phyloP scores from a whole-genome alignment of 2,888 invertebrate genomes.

The Ichneumoninae sp. region DNA sequence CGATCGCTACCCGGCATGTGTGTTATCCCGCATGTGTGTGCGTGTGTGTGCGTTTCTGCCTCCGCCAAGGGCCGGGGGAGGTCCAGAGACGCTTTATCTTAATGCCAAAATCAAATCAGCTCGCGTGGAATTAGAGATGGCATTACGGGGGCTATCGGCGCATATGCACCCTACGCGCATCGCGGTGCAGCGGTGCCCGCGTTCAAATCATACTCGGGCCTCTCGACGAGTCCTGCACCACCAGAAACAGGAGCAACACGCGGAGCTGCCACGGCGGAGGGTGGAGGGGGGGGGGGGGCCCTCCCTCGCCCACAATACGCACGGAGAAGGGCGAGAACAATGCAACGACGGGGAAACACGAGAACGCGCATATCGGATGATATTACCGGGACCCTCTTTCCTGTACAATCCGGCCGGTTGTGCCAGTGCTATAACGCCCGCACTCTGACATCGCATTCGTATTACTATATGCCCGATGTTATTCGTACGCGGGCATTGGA shows the following conservation, averaged over 20 bases:
- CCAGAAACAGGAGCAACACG: constrained; percentile 41
- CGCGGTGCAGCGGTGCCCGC: constrained; percentile 49
- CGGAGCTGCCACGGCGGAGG: constrained; percentile 1
- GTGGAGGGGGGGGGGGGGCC: constrained; percentile 59
- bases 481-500: constrained; percentile 67
- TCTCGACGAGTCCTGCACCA: constrained; percentile 44
- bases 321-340: constrained; percentile 81
- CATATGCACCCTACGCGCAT: constrained; percentile 79
- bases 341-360: constrained; percentile 80
- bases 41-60: constrained; percentile 6
- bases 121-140: constrained; percentile 84
- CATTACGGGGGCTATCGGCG: constrained; percentile 83
- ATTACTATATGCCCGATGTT: constrained; percentile 57
- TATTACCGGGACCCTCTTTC: constrained; percentile 80
- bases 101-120: constrained; percentile 84
- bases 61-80: constrained; percentile 13
- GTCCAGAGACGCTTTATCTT: constrained; percentile 81
- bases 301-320: constrained; percentile 76
- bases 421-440: constrained; percentile 19
- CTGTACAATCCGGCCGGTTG: constrained; percentile 67
- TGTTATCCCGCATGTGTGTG: not conserved
- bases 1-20: constrained; percentile 1
- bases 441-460: constrained; percentile 46
- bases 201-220: constrained; percentile 43
- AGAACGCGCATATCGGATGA: constrained; percentile 81